A percentile compares a stretch with the other conserved stretches of the same genome.
These are phyloP conservation scores for Crenuchus spilurus DNA, from an alignment of 2,797 vertebrate genomes.

Conservation along the genomic window DNA sequence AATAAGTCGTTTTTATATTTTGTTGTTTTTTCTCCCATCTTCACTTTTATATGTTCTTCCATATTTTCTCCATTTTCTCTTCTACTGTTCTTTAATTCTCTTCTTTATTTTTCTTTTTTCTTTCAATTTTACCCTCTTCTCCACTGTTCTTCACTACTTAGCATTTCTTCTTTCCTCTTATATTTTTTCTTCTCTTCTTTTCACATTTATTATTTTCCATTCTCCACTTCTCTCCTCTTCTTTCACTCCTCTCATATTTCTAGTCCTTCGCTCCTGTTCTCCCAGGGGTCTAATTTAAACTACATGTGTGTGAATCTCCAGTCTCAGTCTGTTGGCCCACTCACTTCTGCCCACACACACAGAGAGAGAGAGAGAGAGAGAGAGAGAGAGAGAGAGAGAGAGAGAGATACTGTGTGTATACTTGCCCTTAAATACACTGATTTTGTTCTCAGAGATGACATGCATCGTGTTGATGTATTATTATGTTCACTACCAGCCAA, in stretches of 20 bases:
- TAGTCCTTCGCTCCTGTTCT: slow-evolving; percentile 66
- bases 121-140: background rate
- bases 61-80: no score
- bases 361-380: slow-evolving; percentile 26
- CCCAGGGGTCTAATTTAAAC: slow-evolving; percentile 47
- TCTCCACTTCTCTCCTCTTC: background rate
- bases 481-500: no score
- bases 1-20: no score
- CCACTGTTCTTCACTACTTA: background rate
- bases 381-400: background rate
- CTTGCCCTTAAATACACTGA: no score
- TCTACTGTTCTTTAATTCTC: background rate
- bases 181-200: slow-evolving; percentile 70
- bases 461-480: no score
- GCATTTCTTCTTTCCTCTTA: no score
- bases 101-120: background rate
- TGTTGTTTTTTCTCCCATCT: background rate
- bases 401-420: slow-evolving; percentile 3
- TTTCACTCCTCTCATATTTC: slow-evolving; percentile 28
- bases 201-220: slow-evolving; percentile 39
- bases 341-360: slow-evolving; percentile 42
- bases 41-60: background rate
- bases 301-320: slow-evolving; percentile 19
- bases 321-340: slow-evolving; percentile 40
- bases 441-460: no score